Percentiles rank a stretch among this genome's conserved stretches.
phyloP scores from a whole-genome alignment of 2,888 invertebrate species.

The Epiblema foenella region DNA sequence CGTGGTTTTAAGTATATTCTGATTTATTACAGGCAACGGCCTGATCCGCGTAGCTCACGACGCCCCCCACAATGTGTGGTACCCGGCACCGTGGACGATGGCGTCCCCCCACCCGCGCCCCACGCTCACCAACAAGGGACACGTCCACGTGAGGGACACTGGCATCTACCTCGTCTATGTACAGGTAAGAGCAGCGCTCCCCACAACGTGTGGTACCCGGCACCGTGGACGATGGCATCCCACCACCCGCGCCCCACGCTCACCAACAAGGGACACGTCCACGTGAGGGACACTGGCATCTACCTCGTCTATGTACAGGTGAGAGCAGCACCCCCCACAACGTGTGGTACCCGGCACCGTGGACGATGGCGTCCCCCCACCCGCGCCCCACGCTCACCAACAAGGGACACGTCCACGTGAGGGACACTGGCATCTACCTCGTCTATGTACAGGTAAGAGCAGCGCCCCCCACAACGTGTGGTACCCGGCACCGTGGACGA shows the following conservation, averaged over 20 bases:
- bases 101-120: constrained; percentile 86
- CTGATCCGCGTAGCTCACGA: constrained; percentile 86
- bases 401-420: constrained; percentile 88
- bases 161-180: constrained; percentile 92
- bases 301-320: constrained; percentile 92
- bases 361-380: constrained; percentile 86
- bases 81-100: constrained; percentile 86
- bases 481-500: constrained; percentile 86
- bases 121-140: constrained; percentile 86
- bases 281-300: constrained; percentile 88
- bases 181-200: constrained; percentile 79
- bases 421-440: constrained; percentile 89
- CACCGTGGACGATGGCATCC: constrained; percentile 86
- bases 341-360: constrained; percentile 81
- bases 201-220: constrained; percentile 70
- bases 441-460: constrained; percentile 88
- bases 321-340: constrained; percentile 51
- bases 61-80: constrained; percentile 88
- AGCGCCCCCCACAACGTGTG: constrained; percentile 54
- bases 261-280: constrained; percentile 86
- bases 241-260: constrained; percentile 86
- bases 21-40: constrained; percentile 84
- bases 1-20: neutral
- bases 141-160: constrained; percentile 87
- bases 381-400: constrained; percentile 85